Evolutionary conservation across 2,113 vertebrate genomes (phyloP).

Genomic region (Daphoenositta chrysoptera): DNA sequence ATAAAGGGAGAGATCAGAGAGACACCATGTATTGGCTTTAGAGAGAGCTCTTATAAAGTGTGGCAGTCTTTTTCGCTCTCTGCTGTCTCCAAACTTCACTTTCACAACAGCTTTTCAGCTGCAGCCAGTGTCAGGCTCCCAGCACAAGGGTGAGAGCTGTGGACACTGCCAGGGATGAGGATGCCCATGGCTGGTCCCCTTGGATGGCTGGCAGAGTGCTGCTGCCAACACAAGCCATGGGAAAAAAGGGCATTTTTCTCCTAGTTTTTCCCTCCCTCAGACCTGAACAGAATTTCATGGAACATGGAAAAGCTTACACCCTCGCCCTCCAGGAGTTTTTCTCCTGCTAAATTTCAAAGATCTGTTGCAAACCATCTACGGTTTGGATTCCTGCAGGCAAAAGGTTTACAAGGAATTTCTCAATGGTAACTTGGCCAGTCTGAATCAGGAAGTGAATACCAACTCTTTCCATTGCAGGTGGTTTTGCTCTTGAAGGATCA

Average conservation of each 20-base stretch:
- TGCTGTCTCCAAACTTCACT: neutral
- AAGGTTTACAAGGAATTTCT: neutral
- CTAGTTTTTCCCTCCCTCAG: neutral
- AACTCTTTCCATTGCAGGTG: neutral
- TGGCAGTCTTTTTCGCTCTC: neutral
- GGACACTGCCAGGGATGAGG: neutral
- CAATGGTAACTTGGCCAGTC: neutral
- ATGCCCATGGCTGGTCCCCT: neutral
- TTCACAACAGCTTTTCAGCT: neutral
- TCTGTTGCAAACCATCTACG: neutral
- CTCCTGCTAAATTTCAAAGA: neutral
- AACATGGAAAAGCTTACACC: neutral
- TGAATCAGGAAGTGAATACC: neutral
- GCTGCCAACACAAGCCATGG: neutral
- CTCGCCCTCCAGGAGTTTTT: neutral
- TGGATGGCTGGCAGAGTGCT: neutral
- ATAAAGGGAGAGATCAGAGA: neutral
- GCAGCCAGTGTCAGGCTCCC: neutral
- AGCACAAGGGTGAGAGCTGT: neutral
- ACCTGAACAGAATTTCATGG: neutral
- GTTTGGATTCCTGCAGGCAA: neutral
- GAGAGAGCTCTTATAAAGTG: neutral
- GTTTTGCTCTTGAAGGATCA: neutral
- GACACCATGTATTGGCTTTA: neutral
- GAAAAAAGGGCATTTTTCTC: neutral